Percentiles rank a stretch among this genome's conserved stretches.
These are phyloP conservation scores for Chrysina gloriosa DNA, from an alignment of 2,888 invertebrate species.

Conservation along the genomic window DNA sequence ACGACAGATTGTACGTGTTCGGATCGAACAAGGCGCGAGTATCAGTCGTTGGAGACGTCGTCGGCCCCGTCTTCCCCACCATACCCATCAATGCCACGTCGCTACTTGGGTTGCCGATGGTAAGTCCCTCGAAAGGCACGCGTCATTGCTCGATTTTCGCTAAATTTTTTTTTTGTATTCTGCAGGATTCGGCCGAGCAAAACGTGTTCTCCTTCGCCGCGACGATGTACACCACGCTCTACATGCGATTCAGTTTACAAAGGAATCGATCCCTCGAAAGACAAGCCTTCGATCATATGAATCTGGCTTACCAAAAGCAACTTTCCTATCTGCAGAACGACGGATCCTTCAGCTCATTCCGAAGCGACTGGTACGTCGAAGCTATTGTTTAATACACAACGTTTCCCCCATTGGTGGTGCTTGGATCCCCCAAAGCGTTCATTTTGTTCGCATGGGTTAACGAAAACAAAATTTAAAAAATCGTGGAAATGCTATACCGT, in stretches of 20 bases:
- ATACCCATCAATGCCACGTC: slow-evolving; percentile 92
- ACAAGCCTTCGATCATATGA: slow-evolving; percentile 87
- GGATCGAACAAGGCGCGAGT: slow-evolving; percentile 89
- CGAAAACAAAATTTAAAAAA: too few relatives aligned
- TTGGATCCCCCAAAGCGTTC: too few relatives aligned
- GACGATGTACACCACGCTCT: slow-evolving; percentile 90
- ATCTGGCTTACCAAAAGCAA: slow-evolving; percentile 89
- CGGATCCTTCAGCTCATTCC: slow-evolving; percentile 91
- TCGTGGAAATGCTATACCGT: too few relatives aligned
- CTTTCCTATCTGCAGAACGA: slow-evolving; percentile 91
- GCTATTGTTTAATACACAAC: neutral
- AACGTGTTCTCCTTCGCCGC: slow-evolving; percentile 97
- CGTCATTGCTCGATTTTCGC: neutral
- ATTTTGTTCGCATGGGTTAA: too few relatives aligned
- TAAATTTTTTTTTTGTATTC: slow-evolving; percentile 10
- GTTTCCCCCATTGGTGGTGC: too few relatives aligned
- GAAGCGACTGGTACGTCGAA: slow-evolving; percentile 84
- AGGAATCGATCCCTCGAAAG: slow-evolving; percentile 84
- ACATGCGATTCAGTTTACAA: slow-evolving; percentile 92
- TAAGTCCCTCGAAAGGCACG: slow-evolving; percentile 18
- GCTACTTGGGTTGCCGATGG: slow-evolving; percentile 82
- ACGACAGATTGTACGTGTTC: slow-evolving; percentile 91
- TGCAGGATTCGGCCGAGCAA: slow-evolving; percentile 88
- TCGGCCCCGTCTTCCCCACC: slow-evolving; percentile 91
- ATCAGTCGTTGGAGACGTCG: slow-evolving; percentile 91